phyloP scores from a whole-genome alignment of 1,140 invertebrate genomes.

The Diabrotica virgifera region DNA sequence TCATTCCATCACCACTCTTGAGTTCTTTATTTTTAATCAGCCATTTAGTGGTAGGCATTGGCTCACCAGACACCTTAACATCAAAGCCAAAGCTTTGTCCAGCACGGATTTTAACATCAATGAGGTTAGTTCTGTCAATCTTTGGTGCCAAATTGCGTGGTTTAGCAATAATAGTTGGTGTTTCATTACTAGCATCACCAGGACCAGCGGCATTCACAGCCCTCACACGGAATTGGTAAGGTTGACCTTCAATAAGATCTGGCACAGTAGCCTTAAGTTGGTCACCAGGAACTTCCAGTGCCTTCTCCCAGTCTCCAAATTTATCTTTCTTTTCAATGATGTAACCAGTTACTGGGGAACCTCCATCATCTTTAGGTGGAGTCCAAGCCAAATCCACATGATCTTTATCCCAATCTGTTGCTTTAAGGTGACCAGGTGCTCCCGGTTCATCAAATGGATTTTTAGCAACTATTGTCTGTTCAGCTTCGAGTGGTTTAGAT shows the following conservation, averaged over 20 bases:
- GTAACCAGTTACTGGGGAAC: conserved; percentile 83
- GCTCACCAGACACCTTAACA: conserved; percentile 84
- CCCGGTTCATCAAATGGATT: conserved; percentile 96
- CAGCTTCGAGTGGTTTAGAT: conserved; percentile 87
- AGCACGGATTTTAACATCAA: conserved; percentile 81
- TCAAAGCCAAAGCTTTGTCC: conserved; percentile 82
- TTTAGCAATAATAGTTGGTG: conserved; percentile 85
- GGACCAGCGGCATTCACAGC: conserved; percentile 93
- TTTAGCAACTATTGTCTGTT: conserved; percentile 86
- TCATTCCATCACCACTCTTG: conserved; percentile 65
- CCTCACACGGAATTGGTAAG: conserved; percentile 86
- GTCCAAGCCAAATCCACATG: conserved; percentile 88
- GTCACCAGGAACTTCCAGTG: conserved; percentile 74
- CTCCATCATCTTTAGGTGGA: conserved; percentile 77
- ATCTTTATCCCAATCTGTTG: conserved; percentile 95
- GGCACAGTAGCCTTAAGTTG: conserved; percentile 81
- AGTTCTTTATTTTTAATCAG: conserved; percentile 71
- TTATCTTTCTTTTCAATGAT: conserved; percentile 92
- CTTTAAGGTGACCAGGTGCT: conserved; percentile 84
- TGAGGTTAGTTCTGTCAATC: conserved; percentile 85
- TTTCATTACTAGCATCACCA: conserved; percentile 85
- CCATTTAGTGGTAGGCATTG: conserved; percentile 88
- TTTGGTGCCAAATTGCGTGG: conserved; percentile 81
- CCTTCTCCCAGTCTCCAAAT: conserved; percentile 92
- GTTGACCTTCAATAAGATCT: conserved; percentile 85